Percentiles rank a stretch among this genome's conserved stretches.
phyloP scores from a whole-genome alignment of 2,888 invertebrate genomes.

The Stenotaenia linearis region DNA sequence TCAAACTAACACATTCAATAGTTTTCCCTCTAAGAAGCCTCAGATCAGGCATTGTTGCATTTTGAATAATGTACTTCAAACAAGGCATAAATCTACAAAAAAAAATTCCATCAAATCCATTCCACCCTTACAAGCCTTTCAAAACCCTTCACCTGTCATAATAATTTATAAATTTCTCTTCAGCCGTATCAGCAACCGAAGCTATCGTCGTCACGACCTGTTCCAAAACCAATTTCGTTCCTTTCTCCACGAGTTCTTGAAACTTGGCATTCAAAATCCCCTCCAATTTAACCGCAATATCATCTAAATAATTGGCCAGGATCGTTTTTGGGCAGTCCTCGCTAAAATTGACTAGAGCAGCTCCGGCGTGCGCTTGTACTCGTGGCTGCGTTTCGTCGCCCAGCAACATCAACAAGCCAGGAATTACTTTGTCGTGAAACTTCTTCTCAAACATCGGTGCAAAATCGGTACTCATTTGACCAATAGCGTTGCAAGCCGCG shows the following conservation, averaged over 20 bases:
- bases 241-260: conserved; percentile 87
- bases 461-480: conserved; percentile 98
- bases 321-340: conserved; percentile 97
- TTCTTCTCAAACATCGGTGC: conserved; percentile 95
- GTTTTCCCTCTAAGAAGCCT: conserved; percentile 93
- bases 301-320: conserved; percentile 80
- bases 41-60: conserved; percentile 80
- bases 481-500: conserved; percentile 97
- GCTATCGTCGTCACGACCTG: conserved; percentile 99
- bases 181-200: conserved; percentile 95
- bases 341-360: conserved; percentile 97
- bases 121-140: too few relatives aligned
- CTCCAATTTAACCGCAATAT: conserved; percentile 85
- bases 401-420: conserved; percentile 77
- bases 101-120: not conserved
- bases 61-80: conserved; percentile 92
- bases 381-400: conserved; percentile 88
- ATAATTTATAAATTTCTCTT: conserved; percentile 89
- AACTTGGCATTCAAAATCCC: conserved; percentile 84
- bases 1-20: conserved; percentile 96
- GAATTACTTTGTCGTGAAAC: conserved; percentile 88
- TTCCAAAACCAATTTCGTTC: conserved; percentile 92
- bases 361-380: conserved; percentile 84
- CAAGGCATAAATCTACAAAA: conserved; percentile 71
- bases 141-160: conserved; percentile 65